Conservation (phyloP, 2,888 invertebrate genomes). For the Acronicta psi region DNA sequence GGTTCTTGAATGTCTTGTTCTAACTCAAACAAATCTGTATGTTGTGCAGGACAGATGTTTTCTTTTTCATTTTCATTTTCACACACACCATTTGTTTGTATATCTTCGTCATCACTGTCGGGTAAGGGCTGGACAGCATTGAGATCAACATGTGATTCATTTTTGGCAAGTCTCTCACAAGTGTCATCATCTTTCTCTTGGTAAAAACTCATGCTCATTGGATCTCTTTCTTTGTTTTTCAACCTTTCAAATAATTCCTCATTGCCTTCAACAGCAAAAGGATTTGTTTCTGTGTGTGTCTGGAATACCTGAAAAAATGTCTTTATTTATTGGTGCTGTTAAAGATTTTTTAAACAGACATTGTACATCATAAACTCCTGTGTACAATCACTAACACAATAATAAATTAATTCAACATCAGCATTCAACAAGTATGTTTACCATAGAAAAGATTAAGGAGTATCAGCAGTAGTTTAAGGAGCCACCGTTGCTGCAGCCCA, state of each 20-base stretch:
- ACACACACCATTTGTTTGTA: constrained; percentile 72
- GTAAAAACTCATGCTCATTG: constrained; percentile 91
- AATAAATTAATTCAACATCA: background rate
- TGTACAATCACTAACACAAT: background rate
- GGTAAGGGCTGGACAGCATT: constrained; percentile 90
- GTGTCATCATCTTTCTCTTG: constrained; percentile 89
- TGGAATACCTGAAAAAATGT: constrained; percentile 79
- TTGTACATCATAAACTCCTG: background rate
- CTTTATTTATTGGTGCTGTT: background rate
- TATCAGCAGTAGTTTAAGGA: too few species aligned
- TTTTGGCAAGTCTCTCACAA: constrained; percentile 77
- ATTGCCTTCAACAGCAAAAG: constrained; percentile 80
- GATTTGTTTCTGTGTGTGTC: constrained; percentile 83
- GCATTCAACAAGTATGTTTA: too few species aligned
- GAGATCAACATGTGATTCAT: constrained; percentile 86
- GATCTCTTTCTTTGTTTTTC: constrained; percentile 89
- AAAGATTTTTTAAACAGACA: background rate
- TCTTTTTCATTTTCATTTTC: constrained; percentile 80
- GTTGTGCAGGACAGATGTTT: constrained; percentile 74
- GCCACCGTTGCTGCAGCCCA: too few species aligned
- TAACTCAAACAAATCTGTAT: constrained; percentile 65
- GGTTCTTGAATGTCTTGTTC: constrained; percentile 70
- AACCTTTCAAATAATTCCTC: constrained; percentile 85
- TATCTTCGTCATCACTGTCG: constrained; percentile 85
- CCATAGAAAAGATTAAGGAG: too few species aligned